A percentile compares a stretch with the other conserved stretches of the same genome.
phyloP scores from a whole-genome alignment of 2,888 invertebrate species.

The Drosophila limbata region DNA sequence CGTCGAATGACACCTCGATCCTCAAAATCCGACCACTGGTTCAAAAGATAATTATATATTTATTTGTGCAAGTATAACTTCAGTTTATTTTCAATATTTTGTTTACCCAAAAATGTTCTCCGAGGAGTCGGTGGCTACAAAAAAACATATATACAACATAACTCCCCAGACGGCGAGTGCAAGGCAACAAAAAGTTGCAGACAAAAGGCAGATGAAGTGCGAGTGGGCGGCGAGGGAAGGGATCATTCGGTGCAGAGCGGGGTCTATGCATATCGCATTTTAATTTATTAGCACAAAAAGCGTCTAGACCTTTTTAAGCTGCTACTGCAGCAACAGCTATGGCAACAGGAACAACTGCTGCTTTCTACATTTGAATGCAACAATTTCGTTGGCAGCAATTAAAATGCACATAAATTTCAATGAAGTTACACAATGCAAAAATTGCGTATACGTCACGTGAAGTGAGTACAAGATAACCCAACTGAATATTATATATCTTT shows the following conservation, averaged over 20 bases:
- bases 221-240: slow-evolving; percentile 18
- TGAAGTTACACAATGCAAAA: slow-evolving; percentile 44
- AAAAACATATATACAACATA: slow-evolving; percentile 39
- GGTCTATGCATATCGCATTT: slow-evolving; percentile 80
- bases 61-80: slow-evolving; percentile 29
- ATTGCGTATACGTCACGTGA: slow-evolving; percentile 46
- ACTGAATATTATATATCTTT: not conserved
- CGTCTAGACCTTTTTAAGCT: slow-evolving; percentile 81
- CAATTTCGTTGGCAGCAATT: slow-evolving; percentile 69
- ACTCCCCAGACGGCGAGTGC: slow-evolving; percentile 37
- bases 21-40: too few species aligned
- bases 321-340: slow-evolving; percentile 46
- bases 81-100: slow-evolving; percentile 77
- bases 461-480: not conserved
- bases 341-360: slow-evolving; percentile 30
- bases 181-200: slow-evolving; percentile 59
- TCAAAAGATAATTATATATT: too few species aligned
- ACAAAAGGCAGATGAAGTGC: slow-evolving; percentile 66
- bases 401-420: slow-evolving; percentile 79
- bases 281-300: slow-evolving; percentile 81
- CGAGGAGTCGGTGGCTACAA: slow-evolving; percentile 32
- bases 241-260: slow-evolving; percentile 36
- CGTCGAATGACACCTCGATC: too few species aligned
- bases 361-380: slow-evolving; percentile 69
- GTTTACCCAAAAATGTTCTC: slow-evolving; percentile 63